A percentile compares a stretch with the other conserved stretches of the same genome.
These are phyloP conservation scores for Drosophila hydei DNA, from an alignment of 1,140 invertebrate species.

Conservation along the genomic window DNA sequence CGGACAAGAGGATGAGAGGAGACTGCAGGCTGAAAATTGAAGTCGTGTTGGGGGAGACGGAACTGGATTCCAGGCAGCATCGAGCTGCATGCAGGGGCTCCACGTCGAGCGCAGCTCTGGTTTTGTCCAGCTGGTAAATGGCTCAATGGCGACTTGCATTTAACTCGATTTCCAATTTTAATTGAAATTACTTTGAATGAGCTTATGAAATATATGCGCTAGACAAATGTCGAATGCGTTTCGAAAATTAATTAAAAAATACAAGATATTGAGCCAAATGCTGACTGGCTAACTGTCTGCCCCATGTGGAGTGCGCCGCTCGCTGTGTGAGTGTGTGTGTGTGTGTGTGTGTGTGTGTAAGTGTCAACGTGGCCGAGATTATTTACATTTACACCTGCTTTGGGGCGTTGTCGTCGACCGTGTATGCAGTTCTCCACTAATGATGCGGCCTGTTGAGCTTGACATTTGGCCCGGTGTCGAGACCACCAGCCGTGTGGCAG, in stretches of 20 bases:
- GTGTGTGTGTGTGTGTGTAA: constrained; percentile 29
- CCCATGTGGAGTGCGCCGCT: constrained; percentile 60
- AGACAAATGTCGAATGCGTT: constrained; percentile 43
- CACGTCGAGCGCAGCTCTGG: constrained; percentile 8
- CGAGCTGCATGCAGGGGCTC: background rate
- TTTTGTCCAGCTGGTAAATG: constrained; percentile 6
- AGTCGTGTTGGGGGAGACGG: constrained; percentile 5
- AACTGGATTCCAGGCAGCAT: background rate
- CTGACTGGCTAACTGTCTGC: constrained; percentile 11
- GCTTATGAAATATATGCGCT: constrained; percentile 45
- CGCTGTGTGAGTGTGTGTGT: constrained; percentile 35
- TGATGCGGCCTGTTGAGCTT: constrained; percentile 63
- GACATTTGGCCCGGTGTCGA: constrained; percentile 57
- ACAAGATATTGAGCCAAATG: constrained; percentile 42
- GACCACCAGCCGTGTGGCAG: constrained; percentile 68
- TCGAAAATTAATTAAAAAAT: constrained; percentile 70
- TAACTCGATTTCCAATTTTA: constrained; percentile 38
- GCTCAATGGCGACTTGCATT: constrained; percentile 18
- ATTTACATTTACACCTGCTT: constrained; percentile 78
- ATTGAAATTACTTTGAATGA: constrained; percentile 50
- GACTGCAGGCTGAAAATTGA: background rate
- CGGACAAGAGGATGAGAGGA: constrained; percentile 3
- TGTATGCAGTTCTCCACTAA: constrained; percentile 56
- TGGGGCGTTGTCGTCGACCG: constrained; percentile 32
- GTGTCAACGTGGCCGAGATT: constrained; percentile 69